A percentile compares a stretch with the other conserved stretches of the same genome.
Conservation (phyloP, 2,888 invertebrate species). For the Drosophila emarginata region DNA sequence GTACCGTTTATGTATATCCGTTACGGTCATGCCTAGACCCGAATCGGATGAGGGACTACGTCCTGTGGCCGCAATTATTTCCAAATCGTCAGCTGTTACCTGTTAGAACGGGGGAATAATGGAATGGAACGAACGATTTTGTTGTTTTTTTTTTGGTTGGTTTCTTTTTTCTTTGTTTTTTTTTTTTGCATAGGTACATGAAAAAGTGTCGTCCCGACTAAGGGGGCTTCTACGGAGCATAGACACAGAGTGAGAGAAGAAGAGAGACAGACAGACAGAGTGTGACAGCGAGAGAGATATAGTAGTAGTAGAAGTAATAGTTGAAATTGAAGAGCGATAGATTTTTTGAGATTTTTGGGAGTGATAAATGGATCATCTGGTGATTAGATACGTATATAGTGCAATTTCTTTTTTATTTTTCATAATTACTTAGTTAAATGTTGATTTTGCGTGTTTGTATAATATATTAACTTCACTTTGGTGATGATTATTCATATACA, state of each 20-base stretch:
- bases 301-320: background rate
- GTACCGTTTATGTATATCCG: constrained; percentile 89
- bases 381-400: background rate
- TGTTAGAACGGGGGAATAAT: constrained; percentile 64
- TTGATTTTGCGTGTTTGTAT: background rate
- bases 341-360: constrained; percentile 26
- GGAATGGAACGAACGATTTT: constrained; percentile 71
- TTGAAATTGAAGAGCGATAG: constrained; percentile 34
- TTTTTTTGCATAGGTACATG: constrained; percentile 9
- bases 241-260: constrained; percentile 30
- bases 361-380: constrained; percentile 16
- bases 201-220: constrained; percentile 17
- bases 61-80: constrained; percentile 84
- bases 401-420: background rate
- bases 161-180: background rate
- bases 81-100: constrained; percentile 83
- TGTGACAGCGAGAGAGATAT: constrained; percentile 31
- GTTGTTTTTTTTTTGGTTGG: constrained; percentile 36
- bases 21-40: constrained; percentile 94
- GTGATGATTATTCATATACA: constrained; percentile 16
- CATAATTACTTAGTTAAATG: background rate
- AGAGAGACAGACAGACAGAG: constrained; percentile 18
- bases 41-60: constrained; percentile 97
- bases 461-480: constrained; percentile 12
- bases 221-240: constrained; percentile 24